phyloP scores from a whole-genome alignment of 2,797 vertebrate genomes.

The Gymnoscopelus microlampas region DNA sequence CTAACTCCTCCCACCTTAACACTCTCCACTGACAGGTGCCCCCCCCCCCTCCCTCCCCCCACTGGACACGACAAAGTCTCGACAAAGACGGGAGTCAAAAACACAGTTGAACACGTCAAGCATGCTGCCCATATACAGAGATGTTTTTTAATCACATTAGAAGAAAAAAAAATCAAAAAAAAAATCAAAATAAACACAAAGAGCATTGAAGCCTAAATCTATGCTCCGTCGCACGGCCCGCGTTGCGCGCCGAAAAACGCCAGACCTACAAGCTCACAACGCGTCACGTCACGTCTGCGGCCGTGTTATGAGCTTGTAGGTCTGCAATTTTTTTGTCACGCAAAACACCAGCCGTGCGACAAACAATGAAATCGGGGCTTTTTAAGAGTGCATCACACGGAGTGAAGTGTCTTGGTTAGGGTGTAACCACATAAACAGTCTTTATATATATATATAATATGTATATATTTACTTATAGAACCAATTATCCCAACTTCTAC shows the following conservation, averaged over 20 bases:
- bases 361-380: no score
- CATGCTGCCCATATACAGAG: conserved; percentile 33
- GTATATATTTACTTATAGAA: conserved; percentile 76
- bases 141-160: conserved; percentile 77
- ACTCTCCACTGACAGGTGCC: no score
- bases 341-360: no score
- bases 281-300: no score
- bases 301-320: no score
- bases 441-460: conserved; percentile 54
- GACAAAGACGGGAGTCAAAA: conserved; percentile 68
- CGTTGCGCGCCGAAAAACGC: no score
- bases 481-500: conserved; percentile 65
- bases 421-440: conserved; percentile 66
- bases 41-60: not conserved
- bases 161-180: conserved; percentile 55
- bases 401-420: conserved; percentile 58
- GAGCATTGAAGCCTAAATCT: conserved; percentile 35
- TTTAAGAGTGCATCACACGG: conserved; percentile 64
- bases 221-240: no score
- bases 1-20: no score
- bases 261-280: no score
- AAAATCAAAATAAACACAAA: conserved; percentile 66
- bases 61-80: conserved; percentile 7
- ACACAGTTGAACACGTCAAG: conserved; percentile 48
- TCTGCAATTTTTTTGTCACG: no score